Conservation (phyloP, 2,113 vertebrate genomes). For the Bubo scandiacus region DNA sequence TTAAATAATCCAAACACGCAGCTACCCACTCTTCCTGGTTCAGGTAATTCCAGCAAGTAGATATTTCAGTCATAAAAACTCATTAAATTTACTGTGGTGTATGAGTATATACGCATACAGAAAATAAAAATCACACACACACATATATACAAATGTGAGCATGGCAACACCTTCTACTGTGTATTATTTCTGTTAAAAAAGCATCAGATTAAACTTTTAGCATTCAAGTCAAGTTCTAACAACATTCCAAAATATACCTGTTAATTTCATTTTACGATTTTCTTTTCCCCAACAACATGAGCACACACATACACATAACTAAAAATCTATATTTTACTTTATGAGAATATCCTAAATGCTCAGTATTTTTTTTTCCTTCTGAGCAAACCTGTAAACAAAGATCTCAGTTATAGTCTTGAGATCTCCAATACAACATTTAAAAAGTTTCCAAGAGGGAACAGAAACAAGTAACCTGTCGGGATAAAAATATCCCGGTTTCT, state of each 20-base stretch:
- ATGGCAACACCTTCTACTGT: neutral
- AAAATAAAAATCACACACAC: neutral
- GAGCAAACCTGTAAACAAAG: neutral
- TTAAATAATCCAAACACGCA: neutral
- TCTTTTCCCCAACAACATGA: neutral
- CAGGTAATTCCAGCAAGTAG: neutral
- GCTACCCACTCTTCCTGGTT: neutral
- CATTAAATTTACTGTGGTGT: neutral
- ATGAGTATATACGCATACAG: fast-evolving
- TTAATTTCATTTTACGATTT: neutral
- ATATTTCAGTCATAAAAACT: neutral
- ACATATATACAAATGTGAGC: neutral
- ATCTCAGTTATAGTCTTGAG: neutral
- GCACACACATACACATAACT: neutral
- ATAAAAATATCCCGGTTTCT: neutral
- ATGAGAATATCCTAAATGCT: neutral
- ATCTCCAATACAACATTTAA: neutral
- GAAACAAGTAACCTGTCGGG: neutral
- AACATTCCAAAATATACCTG: neutral
- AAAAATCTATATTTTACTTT: neutral
- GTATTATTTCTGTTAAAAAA: neutral
- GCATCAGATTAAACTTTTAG: neutral
- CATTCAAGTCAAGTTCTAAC: neutral
- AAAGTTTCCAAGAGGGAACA: neutral
- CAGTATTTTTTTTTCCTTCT: neutral